phyloP scores from a whole-genome alignment of 2,113 vertebrate genomes.

The Mellivora capensis region DNA sequence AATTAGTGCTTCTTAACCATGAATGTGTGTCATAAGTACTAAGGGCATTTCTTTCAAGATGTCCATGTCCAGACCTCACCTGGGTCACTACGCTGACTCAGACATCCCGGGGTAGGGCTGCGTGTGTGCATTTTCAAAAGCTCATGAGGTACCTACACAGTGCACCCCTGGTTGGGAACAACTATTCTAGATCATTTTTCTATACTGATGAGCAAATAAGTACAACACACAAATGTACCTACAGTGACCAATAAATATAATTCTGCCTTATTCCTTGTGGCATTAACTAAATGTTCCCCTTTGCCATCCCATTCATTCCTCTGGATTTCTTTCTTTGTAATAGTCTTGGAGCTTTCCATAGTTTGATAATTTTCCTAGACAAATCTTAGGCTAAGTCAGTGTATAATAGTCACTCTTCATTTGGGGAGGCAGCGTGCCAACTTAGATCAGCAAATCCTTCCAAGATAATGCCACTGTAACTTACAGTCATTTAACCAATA shows the following conservation, averaged over 20 bases:
- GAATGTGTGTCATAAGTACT: not conserved
- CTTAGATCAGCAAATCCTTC: constrained; percentile 1
- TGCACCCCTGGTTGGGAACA: not conserved
- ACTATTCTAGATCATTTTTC: not conserved
- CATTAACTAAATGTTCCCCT: not conserved
- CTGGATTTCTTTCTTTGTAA: not conserved
- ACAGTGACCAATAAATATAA: not conserved
- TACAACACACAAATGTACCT: not conserved
- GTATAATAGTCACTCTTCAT: not conserved
- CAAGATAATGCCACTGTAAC: constrained; percentile 1
- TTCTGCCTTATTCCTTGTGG: not conserved
- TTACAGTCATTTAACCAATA: not conserved
- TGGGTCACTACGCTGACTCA: not conserved
- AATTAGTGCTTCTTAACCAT: not conserved
- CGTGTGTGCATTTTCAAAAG: not conserved
- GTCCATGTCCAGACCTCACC: not conserved
- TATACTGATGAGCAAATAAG: not conserved
- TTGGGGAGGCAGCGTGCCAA: not conserved
- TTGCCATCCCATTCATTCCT: not conserved
- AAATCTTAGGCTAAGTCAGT: not conserved
- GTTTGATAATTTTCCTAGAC: not conserved
- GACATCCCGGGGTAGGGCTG: not conserved
- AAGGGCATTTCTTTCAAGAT: not conserved
- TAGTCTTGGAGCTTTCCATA: not conserved
- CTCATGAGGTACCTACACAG: not conserved